These are phyloP conservation scores for Heliocidaris tuberculata DNA, from an alignment of 35 echinoderm and acorn worm species.

Conservation along the genomic window DNA sequence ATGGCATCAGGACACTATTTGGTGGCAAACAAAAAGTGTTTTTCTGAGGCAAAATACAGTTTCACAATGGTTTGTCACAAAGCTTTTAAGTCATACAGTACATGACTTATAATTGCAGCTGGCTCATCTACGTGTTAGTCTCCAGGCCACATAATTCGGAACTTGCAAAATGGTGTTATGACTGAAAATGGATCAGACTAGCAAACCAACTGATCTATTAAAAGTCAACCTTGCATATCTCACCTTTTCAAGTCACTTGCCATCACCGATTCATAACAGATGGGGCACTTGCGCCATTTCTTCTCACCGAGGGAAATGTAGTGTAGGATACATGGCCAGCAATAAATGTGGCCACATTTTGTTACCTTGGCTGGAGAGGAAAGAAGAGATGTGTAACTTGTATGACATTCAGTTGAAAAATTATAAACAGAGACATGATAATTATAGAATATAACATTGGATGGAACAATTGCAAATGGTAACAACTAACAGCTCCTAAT, in stretches of 20 bases:
- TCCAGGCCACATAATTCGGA: too few species aligned
- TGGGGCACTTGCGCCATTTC: constrained; percentile 93
- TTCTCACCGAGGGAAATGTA: constrained; percentile 82
- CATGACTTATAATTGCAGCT: background rate
- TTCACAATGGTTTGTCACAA: background rate
- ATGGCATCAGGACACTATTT: too few species aligned
- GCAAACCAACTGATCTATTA: background rate
- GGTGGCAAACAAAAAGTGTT: too few species aligned
- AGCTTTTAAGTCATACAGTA: background rate
- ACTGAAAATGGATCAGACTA: background rate
- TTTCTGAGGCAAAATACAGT: background rate
- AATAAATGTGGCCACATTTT: constrained; percentile 95
- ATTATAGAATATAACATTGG: too few species aligned
- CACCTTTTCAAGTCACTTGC: constrained; percentile 91
- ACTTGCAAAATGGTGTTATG: too few species aligned
- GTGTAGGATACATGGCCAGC: constrained; percentile 95
- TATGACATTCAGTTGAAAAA: background rate
- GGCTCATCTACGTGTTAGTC: too few species aligned
- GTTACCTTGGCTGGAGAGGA: constrained; percentile 86
- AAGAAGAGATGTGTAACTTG: background rate
- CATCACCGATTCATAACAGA: constrained; percentile 86
- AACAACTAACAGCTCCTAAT: too few species aligned
- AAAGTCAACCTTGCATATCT: background rate
- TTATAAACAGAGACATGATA: background rate
- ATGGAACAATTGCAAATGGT: too few species aligned